Percentiles rank a stretch among this genome's conserved stretches.
Evolutionary conservation across 2,888 invertebrate species (phyloP).

Genomic region (Aquatica leii): DNA sequence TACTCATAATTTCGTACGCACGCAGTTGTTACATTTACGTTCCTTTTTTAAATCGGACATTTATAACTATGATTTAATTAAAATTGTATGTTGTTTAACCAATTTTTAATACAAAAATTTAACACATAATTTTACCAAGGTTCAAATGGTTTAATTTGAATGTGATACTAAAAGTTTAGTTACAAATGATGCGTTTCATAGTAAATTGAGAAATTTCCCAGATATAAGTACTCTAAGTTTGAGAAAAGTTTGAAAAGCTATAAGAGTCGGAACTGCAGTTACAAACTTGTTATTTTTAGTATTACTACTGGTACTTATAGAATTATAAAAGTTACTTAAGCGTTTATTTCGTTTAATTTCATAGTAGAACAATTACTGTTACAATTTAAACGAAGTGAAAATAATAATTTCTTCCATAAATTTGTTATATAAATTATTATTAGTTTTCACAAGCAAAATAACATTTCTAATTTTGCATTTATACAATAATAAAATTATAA

Average conservation of each 20-base stretch:
- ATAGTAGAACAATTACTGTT: conserved; percentile 10
- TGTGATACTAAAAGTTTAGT: background rate
- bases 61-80: no score
- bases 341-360: conserved; percentile 15
- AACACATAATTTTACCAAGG: no score
- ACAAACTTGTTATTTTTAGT: conserved; percentile 21
- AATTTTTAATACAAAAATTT: no score
- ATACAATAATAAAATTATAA: no score
- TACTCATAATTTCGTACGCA: no score
- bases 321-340: conserved; percentile 22
- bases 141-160: background rate
- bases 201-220: conserved; percentile 4
- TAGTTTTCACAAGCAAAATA: background rate
- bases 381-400: conserved; percentile 8
- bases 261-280: conserved; percentile 21
- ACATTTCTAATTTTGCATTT: background rate
- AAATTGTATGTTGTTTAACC: no score
- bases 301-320: conserved; percentile 14
- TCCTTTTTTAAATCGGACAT: no score
- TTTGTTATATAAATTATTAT: background rate
- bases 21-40: no score
- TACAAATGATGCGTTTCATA: conserved; percentile 17
- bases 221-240: background rate
- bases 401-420: background rate
- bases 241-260: conserved; percentile 12